Evolutionary conservation across 2,888 invertebrate species (phyloP).

Genomic region (Ormyrus thymus): DNA sequence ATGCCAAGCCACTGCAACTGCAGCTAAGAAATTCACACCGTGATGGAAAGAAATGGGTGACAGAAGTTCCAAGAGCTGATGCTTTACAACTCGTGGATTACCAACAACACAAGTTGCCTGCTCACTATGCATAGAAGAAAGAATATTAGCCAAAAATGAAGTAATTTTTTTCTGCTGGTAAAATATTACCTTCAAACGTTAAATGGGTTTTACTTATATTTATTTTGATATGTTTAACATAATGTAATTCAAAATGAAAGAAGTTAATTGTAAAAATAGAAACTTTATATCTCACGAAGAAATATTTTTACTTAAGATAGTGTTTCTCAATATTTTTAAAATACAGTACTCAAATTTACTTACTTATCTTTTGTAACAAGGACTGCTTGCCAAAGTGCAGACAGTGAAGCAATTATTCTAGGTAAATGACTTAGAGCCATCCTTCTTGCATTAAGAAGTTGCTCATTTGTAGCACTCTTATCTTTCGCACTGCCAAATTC

Average conservation of each 20-base stretch:
- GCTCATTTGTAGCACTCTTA: slow-evolving; percentile 71
- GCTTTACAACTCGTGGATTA: slow-evolving; percentile 82
- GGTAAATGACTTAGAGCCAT: slow-evolving; percentile 88
- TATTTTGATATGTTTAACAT: too few species aligned
- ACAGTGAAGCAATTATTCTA: slow-evolving; percentile 86
- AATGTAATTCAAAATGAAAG: too few species aligned
- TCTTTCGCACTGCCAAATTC: slow-evolving; percentile 70
- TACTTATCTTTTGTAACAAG: slow-evolving; percentile 76
- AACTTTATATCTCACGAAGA: too few species aligned
- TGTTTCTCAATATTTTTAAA: background rate
- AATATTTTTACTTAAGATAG: too few species aligned
- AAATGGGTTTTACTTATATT: background rate
- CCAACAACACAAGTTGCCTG: slow-evolving; percentile 78
- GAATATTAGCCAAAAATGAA: slow-evolving; percentile 33
- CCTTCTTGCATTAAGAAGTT: slow-evolving; percentile 80
- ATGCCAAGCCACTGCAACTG: slow-evolving; percentile 91
- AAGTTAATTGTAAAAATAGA: too few species aligned
- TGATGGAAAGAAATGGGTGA: slow-evolving; percentile 91
- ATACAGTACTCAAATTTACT: slow-evolving; percentile 47
- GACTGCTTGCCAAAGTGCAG: slow-evolving; percentile 87
- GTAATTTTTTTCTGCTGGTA: slow-evolving; percentile 14
- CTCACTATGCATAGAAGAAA: slow-evolving; percentile 69
- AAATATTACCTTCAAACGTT: slow-evolving; percentile 8
- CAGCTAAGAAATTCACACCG: slow-evolving; percentile 86
- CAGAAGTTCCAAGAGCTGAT: slow-evolving; percentile 87